phyloP scores from a whole-genome alignment of 1,140 invertebrate species.

The Ephestia elutella region DNA sequence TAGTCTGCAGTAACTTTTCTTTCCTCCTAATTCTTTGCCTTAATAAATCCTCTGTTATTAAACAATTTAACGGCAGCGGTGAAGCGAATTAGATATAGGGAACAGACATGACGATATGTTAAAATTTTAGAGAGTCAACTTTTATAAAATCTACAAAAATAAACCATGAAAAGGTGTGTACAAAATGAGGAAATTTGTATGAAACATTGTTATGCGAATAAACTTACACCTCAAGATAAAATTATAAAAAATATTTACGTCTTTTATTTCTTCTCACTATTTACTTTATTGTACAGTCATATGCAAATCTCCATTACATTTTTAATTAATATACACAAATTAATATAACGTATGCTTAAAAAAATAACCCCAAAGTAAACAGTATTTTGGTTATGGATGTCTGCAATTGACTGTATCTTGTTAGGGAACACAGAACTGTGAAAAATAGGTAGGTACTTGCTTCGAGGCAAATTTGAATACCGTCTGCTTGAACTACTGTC shows the following conservation, averaged over 20 bases:
- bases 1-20: constrained; percentile 55
- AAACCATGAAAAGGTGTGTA: constrained; percentile 71
- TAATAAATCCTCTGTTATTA: constrained; percentile 58
- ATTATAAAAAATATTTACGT: constrained; percentile 51
- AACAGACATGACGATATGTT: constrained; percentile 72
- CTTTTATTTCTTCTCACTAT: constrained; percentile 51
- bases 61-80: constrained; percentile 61
- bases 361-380: no score
- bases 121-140: constrained; percentile 73
- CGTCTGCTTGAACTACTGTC: no score
- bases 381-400: no score
- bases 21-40: constrained; percentile 63
- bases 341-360: no score
- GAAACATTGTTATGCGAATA: constrained; percentile 74
- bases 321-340: no score
- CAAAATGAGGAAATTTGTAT: constrained; percentile 74
- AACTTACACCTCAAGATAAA: constrained; percentile 74
- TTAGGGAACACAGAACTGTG: no score
- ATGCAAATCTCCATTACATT: no score
- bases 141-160: constrained; percentile 71
- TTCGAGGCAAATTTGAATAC: no score
- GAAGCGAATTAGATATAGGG: constrained; percentile 72
- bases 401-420: no score
- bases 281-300: not conserved
- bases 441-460: no score